Evolutionary conservation across 2,888 invertebrate genomes (phyloP).

Genomic region (Morpho achilles): DNA sequence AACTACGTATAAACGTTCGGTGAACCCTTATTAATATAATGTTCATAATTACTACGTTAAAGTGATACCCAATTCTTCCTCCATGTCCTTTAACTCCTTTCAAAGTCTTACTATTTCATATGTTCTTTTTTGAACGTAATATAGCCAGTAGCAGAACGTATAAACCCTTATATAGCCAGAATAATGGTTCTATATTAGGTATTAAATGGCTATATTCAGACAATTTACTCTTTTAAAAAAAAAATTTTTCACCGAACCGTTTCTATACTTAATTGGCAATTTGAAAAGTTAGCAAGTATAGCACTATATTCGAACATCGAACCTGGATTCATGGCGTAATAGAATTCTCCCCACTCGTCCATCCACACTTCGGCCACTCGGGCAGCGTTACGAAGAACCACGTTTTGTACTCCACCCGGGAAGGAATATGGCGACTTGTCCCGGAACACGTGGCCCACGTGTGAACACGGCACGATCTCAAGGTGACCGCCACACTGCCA

Average conservation of each 20-base stretch:
- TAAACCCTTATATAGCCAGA: no score
- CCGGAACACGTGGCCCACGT: constrained; percentile 98
- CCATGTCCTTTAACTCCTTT: no score
- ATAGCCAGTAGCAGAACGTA: no score
- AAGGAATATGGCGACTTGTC: constrained; percentile 99
- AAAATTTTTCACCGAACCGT: background rate
- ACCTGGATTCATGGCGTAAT: constrained; percentile 99
- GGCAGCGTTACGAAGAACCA: constrained; percentile 98
- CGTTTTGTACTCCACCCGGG: constrained; percentile 98
- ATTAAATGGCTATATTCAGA: no score
- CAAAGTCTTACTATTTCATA: no score
- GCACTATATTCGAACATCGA: constrained; percentile 57
- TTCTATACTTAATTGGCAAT: background rate
- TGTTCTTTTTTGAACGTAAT: no score
- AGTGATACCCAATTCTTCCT: no score
- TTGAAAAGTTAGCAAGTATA: constrained; percentile 41
- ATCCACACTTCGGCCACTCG: constrained; percentile 99
- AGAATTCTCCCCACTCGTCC: constrained; percentile 99
- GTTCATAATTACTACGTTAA: no score
- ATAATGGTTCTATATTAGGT: no score
- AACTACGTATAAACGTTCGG: background rate
- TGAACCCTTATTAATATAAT: background rate
- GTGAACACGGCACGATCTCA: constrained; percentile 97
- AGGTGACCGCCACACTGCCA: constrained; percentile 98
- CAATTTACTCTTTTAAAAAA: background rate